Base-by-base conservation (phyloP, 2,113 vertebrate genomes). In the Gallinago paraguaiae region DNA sequence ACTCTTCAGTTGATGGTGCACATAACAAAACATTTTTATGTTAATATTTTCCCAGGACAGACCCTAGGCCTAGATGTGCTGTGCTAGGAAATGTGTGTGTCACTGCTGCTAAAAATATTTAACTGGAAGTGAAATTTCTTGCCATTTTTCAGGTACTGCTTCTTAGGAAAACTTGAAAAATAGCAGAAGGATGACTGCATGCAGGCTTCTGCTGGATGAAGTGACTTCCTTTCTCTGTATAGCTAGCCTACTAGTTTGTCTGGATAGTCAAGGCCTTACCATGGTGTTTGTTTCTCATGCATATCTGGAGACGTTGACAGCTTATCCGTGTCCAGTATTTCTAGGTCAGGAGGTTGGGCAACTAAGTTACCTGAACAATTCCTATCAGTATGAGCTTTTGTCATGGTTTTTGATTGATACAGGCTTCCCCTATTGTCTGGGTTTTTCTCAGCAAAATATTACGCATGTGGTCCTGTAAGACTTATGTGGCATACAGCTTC, bases 401-500 rank as follows among this genome's bases (percentile, higher is more conserved):
- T 54, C 51, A 46, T 16, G 77, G 27, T 67, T 92, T 89, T 87
- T 82, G 51, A n/a, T 17, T 48, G 43, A 68, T 39, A 39, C 39
- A 39, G 1, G 7, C 13, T 84, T 9, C 33, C 92, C 25, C 51
- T 71, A 5, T 31, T 61, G 6, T 27, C 67, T 43, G 14, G 6
- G 82, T 54, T 92, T 94, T 45, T 57, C 74, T 50, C 68, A 82
- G 39, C 16, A 60, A 56, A 68, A 11, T 33, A 56, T 70, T 37
- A n/a, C 25, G 9, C 15, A 59, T 39, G 46, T 2, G 2, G 6
- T 59, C 0, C 0, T 27, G 9, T 46, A 59, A 84, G 33, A 7
- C 11, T 91, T 78, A 24, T n/a, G 35, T 56, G 11, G 11, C 27
- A 22, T 76, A 56, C 6, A 70, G 25, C 30, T 70, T 91, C 43